Conservation (phyloP, 1,140 invertebrate species). For the Drosophila mauritiana region DNA sequence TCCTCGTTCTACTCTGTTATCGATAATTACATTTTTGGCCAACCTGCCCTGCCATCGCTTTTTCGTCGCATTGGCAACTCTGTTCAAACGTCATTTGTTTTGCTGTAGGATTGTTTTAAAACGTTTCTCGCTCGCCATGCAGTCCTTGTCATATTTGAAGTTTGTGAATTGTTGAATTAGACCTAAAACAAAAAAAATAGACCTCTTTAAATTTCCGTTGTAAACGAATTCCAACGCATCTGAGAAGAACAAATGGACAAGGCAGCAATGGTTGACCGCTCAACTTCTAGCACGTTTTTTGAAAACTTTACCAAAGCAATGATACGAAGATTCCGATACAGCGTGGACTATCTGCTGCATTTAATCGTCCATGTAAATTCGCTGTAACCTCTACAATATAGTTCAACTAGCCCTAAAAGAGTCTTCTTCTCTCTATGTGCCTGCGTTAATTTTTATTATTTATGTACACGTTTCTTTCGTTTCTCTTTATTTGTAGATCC, state of each 20-base stretch:
- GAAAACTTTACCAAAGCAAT: constrained; percentile 35
- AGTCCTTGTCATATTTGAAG: constrained; percentile 48
- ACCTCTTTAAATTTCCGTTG: constrained; percentile 49
- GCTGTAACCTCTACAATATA: neutral
- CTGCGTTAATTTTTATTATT: constrained; percentile 77
- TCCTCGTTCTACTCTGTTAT: constrained; percentile 12
- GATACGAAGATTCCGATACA: constrained; percentile 40
- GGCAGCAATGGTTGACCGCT: constrained; percentile 32
- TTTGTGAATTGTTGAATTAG: constrained; percentile 47
- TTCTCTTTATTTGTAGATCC: constrained; percentile 87
- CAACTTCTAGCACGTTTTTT: constrained; percentile 30
- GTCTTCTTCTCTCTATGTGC: constrained; percentile 11
- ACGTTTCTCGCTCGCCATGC: constrained; percentile 7
- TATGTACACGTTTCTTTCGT: constrained; percentile 79
- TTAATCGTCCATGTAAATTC: constrained; percentile 57
- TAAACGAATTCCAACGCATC: constrained; percentile 35
- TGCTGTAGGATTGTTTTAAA: constrained; percentile 1
- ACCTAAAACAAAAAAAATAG: constrained; percentile 27
- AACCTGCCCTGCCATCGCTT: neutral
- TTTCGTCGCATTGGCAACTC: constrained; percentile 11
- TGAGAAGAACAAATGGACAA: constrained; percentile 15
- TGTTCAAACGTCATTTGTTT: constrained; percentile 1
- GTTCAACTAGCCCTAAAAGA: neutral
- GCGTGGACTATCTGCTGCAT: constrained; percentile 51
- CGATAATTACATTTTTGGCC: constrained; percentile 26